Conservation (phyloP, 2,797 vertebrate genomes). For the Hypotaenidia philippensis region DNA sequence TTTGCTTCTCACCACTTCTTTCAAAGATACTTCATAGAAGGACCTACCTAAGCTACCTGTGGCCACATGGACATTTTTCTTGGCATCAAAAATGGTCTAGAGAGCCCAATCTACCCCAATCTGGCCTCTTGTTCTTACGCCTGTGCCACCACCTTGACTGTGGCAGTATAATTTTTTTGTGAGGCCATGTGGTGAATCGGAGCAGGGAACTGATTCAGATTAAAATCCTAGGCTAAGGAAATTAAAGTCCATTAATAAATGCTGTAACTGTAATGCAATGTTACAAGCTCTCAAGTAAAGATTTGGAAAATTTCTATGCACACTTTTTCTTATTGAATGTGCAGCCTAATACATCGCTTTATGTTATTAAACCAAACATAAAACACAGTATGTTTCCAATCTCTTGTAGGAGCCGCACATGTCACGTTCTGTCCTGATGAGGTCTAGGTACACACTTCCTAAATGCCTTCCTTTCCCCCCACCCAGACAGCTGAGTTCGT, state of each 20-base stretch:
- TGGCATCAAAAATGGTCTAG: neutral
- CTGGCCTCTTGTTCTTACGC: neutral
- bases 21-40: neutral
- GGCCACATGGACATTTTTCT: neutral
- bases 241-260: constrained; percentile 53
- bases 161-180: neutral
- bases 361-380: constrained; percentile 31
- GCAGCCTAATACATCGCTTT: constrained; percentile 1
- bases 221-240: constrained; percentile 63
- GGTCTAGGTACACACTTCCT: neutral
- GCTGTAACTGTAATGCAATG: neutral
- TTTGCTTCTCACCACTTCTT: neutral
- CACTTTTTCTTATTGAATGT: constrained; percentile 40
- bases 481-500: neutral
- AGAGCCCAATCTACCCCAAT: neutral
- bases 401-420: rapidly evolving
- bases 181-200: neutral
- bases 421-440: neutral
- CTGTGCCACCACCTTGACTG: neutral
- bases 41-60: neutral
- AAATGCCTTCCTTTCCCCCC: neutral
- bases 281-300: constrained; percentile 12
- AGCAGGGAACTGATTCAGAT: constrained; percentile 26
- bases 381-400: neutral
- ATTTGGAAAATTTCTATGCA: constrained; percentile 49